Evolutionary conservation across 2,113 vertebrate species (phyloP).

Genomic region (Corythoichthys haematopterus): DNA sequence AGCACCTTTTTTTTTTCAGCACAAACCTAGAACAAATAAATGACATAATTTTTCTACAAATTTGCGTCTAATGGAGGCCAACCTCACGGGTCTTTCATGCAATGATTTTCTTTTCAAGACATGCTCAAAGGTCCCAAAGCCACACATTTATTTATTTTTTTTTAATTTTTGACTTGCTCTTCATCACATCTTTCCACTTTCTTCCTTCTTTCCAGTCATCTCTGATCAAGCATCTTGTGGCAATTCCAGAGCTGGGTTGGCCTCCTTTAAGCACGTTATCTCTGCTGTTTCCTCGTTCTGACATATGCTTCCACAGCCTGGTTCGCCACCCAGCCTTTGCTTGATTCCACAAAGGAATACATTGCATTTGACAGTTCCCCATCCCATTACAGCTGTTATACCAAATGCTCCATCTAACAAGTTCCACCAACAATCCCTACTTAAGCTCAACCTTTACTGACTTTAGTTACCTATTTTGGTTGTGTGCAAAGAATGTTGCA

Average conservation of each 20-base stretch:
- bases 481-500: neutral
- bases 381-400: neutral
- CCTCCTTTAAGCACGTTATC: neutral
- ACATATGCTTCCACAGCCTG: neutral
- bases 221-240: neutral
- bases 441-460: neutral
- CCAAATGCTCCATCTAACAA: constrained; percentile 1
- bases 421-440: neutral
- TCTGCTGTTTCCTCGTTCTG: neutral
- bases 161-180: neutral
- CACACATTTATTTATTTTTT: neutral
- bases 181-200: neutral
- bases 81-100: too few species aligned
- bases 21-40: too few species aligned
- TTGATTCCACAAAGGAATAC: neutral
- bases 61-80: too few species aligned
- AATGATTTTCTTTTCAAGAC: neutral
- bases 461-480: neutral
- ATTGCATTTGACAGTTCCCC: neutral
- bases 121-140: neutral
- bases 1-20: too few species aligned
- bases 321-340: neutral
- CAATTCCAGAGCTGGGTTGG: neutral
- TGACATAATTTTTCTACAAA: too few species aligned
- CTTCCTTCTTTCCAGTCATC: neutral